Conservation (phyloP, 2,113 vertebrate species). For the Echinops telfairi region DNA sequence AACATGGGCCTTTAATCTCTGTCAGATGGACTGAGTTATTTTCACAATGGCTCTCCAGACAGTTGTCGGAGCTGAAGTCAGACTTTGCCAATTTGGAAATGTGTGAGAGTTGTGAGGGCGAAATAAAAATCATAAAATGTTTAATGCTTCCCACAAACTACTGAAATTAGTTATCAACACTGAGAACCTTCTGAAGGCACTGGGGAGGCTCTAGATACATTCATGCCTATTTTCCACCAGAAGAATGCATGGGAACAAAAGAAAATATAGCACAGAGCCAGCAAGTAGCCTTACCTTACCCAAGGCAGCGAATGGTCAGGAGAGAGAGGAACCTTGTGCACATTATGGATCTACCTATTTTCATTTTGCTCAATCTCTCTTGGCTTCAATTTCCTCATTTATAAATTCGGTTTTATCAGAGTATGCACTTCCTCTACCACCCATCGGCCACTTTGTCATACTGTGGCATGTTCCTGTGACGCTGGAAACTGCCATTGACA, state of each 20-base stretch:
- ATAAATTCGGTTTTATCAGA: background rate
- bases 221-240: background rate
- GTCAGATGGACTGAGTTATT: background rate
- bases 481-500: too few species aligned
- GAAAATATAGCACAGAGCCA: too few species aligned
- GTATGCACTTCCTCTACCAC: too few species aligned
- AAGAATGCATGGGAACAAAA: background rate
- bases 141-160: background rate
- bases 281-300: too few species aligned
- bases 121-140: conserved; percentile 28
- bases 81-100: background rate
- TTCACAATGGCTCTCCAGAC: conserved; percentile 17
- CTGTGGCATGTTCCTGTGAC: too few species aligned
- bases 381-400: conserved; percentile 7
- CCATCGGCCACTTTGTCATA: too few species aligned
- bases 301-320: background rate
- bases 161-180: background rate
- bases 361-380: background rate
- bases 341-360: background rate
- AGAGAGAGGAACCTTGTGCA: background rate
- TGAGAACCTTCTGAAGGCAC: conserved; percentile 11
- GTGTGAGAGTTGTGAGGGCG: background rate
- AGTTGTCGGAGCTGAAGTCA: background rate
- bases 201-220: background rate
- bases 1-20: conserved; percentile 16